Conservation (phyloP, 1,140 invertebrate genomes). For the Lerema accius region DNA sequence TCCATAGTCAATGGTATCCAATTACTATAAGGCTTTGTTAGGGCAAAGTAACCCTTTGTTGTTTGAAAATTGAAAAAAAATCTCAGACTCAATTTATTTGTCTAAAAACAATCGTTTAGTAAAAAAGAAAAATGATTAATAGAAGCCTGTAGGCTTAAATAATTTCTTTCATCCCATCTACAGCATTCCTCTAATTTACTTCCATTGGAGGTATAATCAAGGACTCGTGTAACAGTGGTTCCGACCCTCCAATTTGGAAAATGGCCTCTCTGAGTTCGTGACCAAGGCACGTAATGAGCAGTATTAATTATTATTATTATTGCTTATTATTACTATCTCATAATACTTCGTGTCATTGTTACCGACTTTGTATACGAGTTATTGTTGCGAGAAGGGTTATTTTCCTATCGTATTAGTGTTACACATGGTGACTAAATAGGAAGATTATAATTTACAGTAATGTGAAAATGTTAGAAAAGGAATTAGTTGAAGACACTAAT, state of each 20-base stretch:
- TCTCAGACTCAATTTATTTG: too few relatives aligned
- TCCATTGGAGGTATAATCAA: slow-evolving; percentile 4
- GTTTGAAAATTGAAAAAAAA: too few relatives aligned
- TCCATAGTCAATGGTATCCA: too few relatives aligned
- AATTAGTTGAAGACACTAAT: too few relatives aligned
- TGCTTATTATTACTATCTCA: neutral
- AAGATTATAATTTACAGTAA: too few relatives aligned
- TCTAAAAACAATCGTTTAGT: too few relatives aligned
- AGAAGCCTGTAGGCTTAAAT: neutral
- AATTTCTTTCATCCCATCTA: neutral
- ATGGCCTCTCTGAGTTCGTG: neutral
- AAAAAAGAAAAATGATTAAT: neutral
- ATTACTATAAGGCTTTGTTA: too few relatives aligned
- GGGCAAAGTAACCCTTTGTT: too few relatives aligned
- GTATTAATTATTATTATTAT: neutral
- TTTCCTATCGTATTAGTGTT: too few relatives aligned
- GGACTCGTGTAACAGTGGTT: neutral
- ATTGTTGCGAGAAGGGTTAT: too few relatives aligned
- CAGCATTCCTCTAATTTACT: neutral
- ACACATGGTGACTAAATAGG: too few relatives aligned
- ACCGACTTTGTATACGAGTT: neutral
- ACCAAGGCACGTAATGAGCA: neutral
- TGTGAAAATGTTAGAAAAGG: too few relatives aligned
- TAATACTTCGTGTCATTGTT: neutral
- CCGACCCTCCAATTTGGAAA: slow-evolving; percentile 5